Evolutionary conservation across 2,797 vertebrate genomes (phyloP), one percentile per base, ranked within the genome.

Genomic region (Limosa lapponica): DNA sequence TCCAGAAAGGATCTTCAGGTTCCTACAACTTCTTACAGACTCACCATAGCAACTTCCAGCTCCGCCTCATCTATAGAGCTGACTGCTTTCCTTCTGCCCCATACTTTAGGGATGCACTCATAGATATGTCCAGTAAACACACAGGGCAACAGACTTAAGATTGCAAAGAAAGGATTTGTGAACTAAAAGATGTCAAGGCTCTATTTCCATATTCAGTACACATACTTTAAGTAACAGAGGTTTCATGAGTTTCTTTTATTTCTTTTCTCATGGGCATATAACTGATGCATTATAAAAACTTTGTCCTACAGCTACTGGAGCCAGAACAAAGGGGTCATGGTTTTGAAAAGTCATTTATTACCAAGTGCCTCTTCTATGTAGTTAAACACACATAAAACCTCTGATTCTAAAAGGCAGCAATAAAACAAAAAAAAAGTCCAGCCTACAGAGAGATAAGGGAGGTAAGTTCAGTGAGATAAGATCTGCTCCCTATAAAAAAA

Each of bases 11-110:
- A 93, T 55, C 10, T 9, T 91, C 39, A 73, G 55, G 39, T 39
- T 94, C 57, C 71, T 80, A 73, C 41, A 93, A 66, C 55, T 89
- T 90, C 70, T 87, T 70, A 80, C 64, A 85, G 49, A 79, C 58
- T 88, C 64, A 78, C 52, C 57, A 87, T 41, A 89, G 89, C 39
- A 91, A 87, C 51, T 89, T 89, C n/a, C 37, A n/a, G 49, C 55
- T 87, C 67, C 2, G 4, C 27, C 11, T 89, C 64, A 62, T 48
- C 32, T 36, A 16, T 23, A 73, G 6, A 70, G 30, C 36, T 6
- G 8, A 34, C 20, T 67, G 49, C 39, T 44, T 87, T 81, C 18
- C 30, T 82, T 84, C 44, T 61, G 62, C 49, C 46, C 43, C 16
- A 25, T 30, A 49, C 36, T 73, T 66, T 28, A 15, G 8, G 30